phyloP scores from a whole-genome alignment of 2,113 vertebrate genomes.

The Lamprotornis superbus region DNA sequence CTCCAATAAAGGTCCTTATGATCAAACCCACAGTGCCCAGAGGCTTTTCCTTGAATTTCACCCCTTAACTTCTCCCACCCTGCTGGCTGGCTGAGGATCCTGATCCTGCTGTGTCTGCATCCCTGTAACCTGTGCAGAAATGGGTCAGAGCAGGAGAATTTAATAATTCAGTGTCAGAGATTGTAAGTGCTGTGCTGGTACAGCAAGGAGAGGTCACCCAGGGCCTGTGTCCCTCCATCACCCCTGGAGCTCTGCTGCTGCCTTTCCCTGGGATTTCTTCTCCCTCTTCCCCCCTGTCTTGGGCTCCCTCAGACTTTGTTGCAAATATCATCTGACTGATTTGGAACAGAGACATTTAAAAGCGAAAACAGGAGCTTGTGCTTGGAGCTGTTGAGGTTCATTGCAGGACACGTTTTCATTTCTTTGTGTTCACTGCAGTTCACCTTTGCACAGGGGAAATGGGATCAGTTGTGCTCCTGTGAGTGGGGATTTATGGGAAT shows the following conservation, averaged over 20 bases:
- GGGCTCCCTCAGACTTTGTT: neutral
- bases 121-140: fast-evolving
- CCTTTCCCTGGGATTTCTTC: neutral
- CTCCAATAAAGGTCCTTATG: constrained; percentile 69
- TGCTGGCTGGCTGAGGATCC: neutral
- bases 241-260: neutral
- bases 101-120: neutral
- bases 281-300: neutral
- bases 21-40: neutral
- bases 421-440: neutral
- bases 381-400: neutral
- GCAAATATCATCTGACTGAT: neutral
- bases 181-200: fast-evolving
- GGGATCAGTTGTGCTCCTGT: neutral
- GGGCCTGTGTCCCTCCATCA: neutral
- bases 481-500: neutral
- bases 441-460: neutral
- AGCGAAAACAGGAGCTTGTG: neutral
- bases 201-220: neutral
- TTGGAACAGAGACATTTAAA: neutral
- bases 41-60: neutral
- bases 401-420: neutral
- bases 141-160: neutral
- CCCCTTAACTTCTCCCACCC: neutral
- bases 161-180: fast-evolving